Percentiles rank a stretch among this genome's conserved stretches.
phyloP scores from a whole-genome alignment of 2,888 invertebrate genomes.

The Lasioglossum pauxillum region DNA sequence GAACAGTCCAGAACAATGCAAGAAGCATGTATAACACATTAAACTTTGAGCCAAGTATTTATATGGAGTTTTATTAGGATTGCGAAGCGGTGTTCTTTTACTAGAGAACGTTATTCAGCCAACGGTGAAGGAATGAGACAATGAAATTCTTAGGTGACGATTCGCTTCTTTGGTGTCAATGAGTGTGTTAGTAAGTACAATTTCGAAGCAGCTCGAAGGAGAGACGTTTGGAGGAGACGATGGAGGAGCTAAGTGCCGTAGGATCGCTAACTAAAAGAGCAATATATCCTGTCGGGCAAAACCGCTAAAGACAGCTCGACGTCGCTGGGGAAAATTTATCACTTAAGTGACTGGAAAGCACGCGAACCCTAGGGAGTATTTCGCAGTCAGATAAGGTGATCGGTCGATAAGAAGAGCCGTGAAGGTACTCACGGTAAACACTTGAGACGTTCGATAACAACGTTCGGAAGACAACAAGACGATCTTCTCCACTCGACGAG shows the following conservation, averaged over 20 bases:
- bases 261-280: constrained; percentile 70
- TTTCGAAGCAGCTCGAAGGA: constrained; percentile 18
- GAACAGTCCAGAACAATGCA: background rate
- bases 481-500: background rate
- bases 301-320: constrained; percentile 78
- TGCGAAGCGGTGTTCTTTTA: background rate
- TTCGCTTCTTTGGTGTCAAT: background rate
- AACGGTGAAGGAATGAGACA: background rate
- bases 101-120: background rate
- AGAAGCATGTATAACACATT: background rate
- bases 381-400: constrained; percentile 54
- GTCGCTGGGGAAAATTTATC: constrained; percentile 76
- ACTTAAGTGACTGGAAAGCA: constrained; percentile 65
- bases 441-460: constrained; percentile 11
- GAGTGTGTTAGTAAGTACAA: constrained; percentile 7
- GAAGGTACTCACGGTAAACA: constrained; percentile 27
- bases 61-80: background rate
- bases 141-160: background rate
- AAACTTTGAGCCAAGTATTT: background rate
- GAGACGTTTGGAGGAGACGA: constrained; percentile 47
- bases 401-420: constrained; percentile 49
- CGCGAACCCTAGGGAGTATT: constrained; percentile 50
- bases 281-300: constrained; percentile 78
- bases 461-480: constrained; percentile 1
- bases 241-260: constrained; percentile 55